Percentiles rank a stretch among this genome's conserved stretches.
Evolutionary conservation across 2,888 invertebrate species (phyloP).

Genomic region (Sphecodes monilicornis): DNA sequence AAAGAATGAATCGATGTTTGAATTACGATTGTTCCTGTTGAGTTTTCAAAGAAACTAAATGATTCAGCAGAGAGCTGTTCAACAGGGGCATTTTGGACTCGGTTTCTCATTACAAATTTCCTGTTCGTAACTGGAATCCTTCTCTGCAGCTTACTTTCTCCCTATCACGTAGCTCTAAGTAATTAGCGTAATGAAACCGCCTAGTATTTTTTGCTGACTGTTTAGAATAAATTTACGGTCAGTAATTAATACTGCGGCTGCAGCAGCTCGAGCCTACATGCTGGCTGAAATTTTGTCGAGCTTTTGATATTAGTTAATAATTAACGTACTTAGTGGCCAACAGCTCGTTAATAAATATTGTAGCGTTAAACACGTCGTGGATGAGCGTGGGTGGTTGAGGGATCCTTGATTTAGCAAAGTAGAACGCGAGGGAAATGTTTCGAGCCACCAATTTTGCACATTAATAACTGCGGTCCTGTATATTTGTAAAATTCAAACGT

Average conservation of each 20-base stretch:
- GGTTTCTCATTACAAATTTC: conserved; percentile 18
- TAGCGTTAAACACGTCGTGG: conserved; percentile 11
- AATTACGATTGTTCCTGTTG: background rate
- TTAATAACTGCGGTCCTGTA: background rate
- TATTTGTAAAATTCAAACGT: background rate
- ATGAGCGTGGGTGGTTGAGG: background rate
- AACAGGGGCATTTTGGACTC: background rate
- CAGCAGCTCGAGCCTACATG: background rate
- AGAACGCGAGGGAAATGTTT: background rate
- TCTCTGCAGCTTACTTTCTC: background rate
- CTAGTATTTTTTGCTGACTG: conserved; percentile 12
- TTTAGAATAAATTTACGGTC: conserved; percentile 26
- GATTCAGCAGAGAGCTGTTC: background rate
- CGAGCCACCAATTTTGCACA: no score
- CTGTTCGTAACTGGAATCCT: background rate
- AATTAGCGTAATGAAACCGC: conserved; percentile 36
- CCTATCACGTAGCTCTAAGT: conserved; percentile 27
- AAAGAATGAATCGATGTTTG: background rate
- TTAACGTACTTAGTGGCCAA: background rate
- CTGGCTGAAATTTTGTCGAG: background rate
- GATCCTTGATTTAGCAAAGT: background rate
- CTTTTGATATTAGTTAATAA: conserved; percentile 7
- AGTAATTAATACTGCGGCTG: conserved; percentile 32
- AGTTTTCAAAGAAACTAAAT: background rate
- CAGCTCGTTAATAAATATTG: conserved; percentile 46